Conservation (phyloP, 2,888 invertebrate species). For the Chloromyia formosa region DNA sequence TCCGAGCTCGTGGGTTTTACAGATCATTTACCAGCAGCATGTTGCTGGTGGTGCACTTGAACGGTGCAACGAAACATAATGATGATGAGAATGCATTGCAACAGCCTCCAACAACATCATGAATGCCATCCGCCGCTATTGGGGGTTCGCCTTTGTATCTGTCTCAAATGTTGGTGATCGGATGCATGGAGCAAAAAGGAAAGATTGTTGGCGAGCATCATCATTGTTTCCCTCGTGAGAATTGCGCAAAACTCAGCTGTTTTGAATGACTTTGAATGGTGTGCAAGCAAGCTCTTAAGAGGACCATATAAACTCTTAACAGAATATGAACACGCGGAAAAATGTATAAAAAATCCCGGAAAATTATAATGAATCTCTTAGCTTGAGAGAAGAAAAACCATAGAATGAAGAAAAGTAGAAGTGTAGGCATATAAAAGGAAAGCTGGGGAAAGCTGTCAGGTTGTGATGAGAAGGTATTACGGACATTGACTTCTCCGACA, state of each 20-base stretch:
- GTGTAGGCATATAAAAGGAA: background rate
- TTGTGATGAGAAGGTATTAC: background rate
- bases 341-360: background rate
- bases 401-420: background rate
- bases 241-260: background rate
- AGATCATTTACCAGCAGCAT: constrained; percentile 30
- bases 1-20: constrained; percentile 26
- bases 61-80: background rate
- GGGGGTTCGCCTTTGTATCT: background rate
- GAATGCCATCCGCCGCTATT: background rate
- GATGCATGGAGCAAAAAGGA: background rate
- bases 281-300: background rate
- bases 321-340: background rate
- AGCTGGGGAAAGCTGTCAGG: background rate
- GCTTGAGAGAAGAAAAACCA: background rate
- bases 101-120: constrained; percentile 22
- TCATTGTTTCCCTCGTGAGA: background rate
- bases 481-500: too few relatives aligned
- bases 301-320: background rate
- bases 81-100: constrained; percentile 3
- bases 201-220: background rate
- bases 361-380: background rate
- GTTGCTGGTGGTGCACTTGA: constrained; percentile 31
- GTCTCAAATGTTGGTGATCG: background rate
- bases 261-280: background rate